Percentiles rank a stretch among this genome's conserved stretches.
These are phyloP conservation scores for Microplitis demolitor DNA, from an alignment of 1,140 invertebrate genomes.

Conservation along the genomic window DNA sequence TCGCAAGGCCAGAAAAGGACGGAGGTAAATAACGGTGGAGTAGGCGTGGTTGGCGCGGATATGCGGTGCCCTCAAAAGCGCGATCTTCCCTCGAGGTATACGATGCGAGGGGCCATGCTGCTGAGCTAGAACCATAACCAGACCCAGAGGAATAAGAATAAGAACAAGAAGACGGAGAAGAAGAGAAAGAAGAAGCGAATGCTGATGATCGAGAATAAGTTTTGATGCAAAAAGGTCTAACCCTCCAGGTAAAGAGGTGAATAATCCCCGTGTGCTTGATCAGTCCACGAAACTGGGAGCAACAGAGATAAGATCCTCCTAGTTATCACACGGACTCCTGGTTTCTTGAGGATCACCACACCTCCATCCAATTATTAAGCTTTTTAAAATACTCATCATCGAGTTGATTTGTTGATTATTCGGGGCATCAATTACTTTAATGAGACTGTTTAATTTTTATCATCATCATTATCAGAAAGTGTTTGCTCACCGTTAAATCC, in stretches of 20 bases:
- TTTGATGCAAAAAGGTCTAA: background rate
- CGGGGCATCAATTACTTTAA: slow-evolving; percentile 7
- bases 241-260: background rate
- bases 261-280: slow-evolving; percentile 36
- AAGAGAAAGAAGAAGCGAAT: no score
- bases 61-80: slow-evolving; percentile 50
- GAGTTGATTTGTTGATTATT: slow-evolving; percentile 8
- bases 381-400: background rate
- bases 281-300: slow-evolving; percentile 51
- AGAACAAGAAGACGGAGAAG: background rate
- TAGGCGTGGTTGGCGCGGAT: slow-evolving; percentile 50
- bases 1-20: slow-evolving; percentile 42
- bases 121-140: background rate
- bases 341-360: slow-evolving; percentile 21
- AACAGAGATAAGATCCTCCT: slow-evolving; percentile 51
- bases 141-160: background rate
- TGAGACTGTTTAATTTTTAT: background rate
- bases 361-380: background rate
- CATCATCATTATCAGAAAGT: background rate
- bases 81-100: slow-evolving; percentile 43
- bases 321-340: slow-evolving; percentile 53
- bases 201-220: no score
- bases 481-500: background rate
- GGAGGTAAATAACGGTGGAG: slow-evolving; percentile 50
- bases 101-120: slow-evolving; percentile 12